These are phyloP conservation scores for Diphyllodes magnificus DNA, from an alignment of 2,113 vertebrate genomes.

Conservation along the genomic window DNA sequence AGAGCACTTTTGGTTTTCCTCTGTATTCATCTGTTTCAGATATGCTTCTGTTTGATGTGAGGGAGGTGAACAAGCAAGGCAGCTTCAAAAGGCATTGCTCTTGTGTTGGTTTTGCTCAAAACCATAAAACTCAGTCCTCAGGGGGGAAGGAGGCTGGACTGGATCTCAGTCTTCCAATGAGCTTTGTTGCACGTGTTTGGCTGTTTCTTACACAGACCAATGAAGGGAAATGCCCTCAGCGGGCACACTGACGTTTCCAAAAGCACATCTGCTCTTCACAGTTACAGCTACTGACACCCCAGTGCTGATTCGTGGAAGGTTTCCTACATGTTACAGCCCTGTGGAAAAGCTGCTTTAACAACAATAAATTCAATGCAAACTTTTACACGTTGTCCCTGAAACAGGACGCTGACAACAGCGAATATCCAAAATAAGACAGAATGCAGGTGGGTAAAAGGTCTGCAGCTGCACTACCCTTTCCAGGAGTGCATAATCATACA, in stretches of 20 bases:
- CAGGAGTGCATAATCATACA: neutral
- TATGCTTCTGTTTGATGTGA: slow-evolving; percentile 42
- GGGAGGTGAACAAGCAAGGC: slow-evolving; percentile 11
- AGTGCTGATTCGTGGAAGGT: neutral
- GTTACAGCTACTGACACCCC: neutral
- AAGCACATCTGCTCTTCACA: neutral
- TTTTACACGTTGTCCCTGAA: neutral
- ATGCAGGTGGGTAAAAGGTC: neutral
- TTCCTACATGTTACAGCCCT: neutral
- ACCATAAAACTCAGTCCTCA: neutral
- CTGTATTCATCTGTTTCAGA: slow-evolving; percentile 21
- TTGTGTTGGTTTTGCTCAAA: slow-evolving; percentile 34
- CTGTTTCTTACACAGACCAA: neutral
- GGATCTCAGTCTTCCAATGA: neutral
- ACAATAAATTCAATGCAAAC: neutral
- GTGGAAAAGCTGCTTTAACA: neutral
- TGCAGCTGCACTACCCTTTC: neutral
- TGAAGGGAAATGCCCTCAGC: neutral
- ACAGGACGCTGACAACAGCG: neutral
- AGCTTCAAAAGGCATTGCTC: slow-evolving; percentile 42
- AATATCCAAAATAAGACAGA: neutral
- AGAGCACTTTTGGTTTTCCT: neutral
- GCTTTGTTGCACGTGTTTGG: neutral
- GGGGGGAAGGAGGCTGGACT: neutral
- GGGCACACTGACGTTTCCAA: neutral